A percentile compares a stretch with the other conserved stretches of the same genome.
Conservation (phyloP, 2,888 invertebrate genomes). For the Caenorhabditis imperialis region DNA sequence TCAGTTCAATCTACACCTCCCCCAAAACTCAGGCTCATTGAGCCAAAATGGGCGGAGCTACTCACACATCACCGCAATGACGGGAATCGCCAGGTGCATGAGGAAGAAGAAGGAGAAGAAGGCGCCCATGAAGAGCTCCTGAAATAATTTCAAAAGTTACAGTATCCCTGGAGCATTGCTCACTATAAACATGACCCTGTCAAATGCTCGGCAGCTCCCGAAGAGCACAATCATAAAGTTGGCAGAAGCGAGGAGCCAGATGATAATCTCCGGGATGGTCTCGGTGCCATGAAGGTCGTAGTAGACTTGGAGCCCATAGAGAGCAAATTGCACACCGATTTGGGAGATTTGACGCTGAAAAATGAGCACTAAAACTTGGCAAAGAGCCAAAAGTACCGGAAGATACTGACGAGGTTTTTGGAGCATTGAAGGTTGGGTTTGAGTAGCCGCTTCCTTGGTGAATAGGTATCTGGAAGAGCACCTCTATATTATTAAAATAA, state of each 20-base stretch:
- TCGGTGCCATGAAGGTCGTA: neutral
- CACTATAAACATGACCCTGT: constrained; percentile 4
- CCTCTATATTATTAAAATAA: too few relatives aligned
- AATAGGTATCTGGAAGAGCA: too few relatives aligned
- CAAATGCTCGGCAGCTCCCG: constrained; percentile 5
- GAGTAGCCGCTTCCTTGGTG: too few relatives aligned
- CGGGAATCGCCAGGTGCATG: neutral
- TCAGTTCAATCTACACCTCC: too few relatives aligned
- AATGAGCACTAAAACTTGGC: too few relatives aligned
- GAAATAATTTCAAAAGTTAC: constrained; percentile 2
- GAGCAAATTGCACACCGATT: constrained; percentile 2
- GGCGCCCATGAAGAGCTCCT: constrained; percentile 8
- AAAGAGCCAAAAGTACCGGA: too few relatives aligned
- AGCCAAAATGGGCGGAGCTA: too few relatives aligned
- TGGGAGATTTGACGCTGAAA: neutral
- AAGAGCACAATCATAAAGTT: neutral
- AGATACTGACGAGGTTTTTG: too few relatives aligned
- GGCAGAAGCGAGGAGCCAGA: constrained; percentile 2
- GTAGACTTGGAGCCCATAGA: neutral
- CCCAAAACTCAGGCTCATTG: too few relatives aligned
- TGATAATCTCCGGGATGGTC: neutral
- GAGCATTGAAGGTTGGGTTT: too few relatives aligned
- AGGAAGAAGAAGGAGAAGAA: constrained; percentile 3
- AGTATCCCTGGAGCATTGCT: neutral
- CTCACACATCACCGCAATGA: constrained; percentile 5